These are phyloP conservation scores for Stictocephala bisonia DNA, from an alignment of 2,888 invertebrate genomes.

Conservation along the genomic window DNA sequence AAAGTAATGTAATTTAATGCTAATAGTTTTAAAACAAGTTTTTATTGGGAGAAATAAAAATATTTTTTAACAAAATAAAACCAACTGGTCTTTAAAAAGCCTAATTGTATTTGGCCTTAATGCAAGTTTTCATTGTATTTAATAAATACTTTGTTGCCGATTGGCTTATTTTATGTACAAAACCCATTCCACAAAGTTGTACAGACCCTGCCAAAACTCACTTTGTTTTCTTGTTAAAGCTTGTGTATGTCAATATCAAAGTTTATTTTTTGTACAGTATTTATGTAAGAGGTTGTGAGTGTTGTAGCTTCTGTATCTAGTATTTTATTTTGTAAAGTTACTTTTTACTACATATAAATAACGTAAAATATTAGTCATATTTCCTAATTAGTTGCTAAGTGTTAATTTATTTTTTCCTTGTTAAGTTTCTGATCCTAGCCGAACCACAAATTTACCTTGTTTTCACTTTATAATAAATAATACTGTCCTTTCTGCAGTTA, in stretches of 20 bases:
- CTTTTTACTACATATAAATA: background rate
- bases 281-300: constrained; percentile 46
- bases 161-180: too few species aligned
- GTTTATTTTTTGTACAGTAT: constrained; percentile 48
- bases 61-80: too few species aligned
- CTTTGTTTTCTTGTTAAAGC: constrained; percentile 6
- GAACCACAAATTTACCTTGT: background rate
- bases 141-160: too few species aligned
- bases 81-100: too few species aligned
- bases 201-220: background rate
- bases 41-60: too few species aligned
- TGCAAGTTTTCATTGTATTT: too few species aligned
- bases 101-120: too few species aligned
- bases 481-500: constrained; percentile 39
- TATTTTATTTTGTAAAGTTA: constrained; percentile 40
- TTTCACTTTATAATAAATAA: constrained; percentile 31
- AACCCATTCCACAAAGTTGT: background rate
- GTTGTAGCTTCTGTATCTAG: constrained; percentile 40
- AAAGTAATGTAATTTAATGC: too few species aligned
- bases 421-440: background rate
- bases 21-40: too few species aligned
- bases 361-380: constrained; percentile 1
- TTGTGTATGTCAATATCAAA: constrained; percentile 30
- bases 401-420: constrained; percentile 4
- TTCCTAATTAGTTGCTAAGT: constrained; percentile 5